Evolutionary conservation across 2,888 invertebrate species (phyloP).

Genomic region (Drosophila nr. fundita): DNA sequence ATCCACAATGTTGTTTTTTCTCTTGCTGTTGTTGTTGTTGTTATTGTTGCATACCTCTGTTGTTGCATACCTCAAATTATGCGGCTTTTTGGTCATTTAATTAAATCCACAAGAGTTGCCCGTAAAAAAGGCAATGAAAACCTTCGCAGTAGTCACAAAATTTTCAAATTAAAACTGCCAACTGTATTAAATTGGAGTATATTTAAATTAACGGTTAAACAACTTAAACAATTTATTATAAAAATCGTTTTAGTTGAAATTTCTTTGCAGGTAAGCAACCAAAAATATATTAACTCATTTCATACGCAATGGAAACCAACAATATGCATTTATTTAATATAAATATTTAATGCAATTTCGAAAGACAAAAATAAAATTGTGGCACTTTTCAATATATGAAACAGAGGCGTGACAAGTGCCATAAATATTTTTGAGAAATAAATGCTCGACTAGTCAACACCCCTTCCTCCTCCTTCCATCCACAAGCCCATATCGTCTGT

Average conservation of each 20-base stretch:
- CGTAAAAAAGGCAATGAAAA: background rate
- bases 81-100: conserved; percentile 29
- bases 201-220: background rate
- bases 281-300: background rate
- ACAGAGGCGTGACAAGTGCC: background rate
- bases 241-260: background rate
- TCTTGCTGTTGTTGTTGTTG: background rate
- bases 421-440: background rate
- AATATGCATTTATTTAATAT: conserved; percentile 29
- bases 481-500: background rate
- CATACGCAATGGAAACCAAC: background rate
- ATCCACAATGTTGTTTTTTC: background rate
- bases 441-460: background rate
- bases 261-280: conserved; percentile 36
- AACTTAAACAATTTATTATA: background rate
- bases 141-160: background rate
- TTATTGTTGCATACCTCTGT: conserved; percentile 4
- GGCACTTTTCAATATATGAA: conserved; percentile 8
- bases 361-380: background rate
- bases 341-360: conserved; percentile 7
- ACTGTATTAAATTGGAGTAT: background rate
- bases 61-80: conserved; percentile 1
- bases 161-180: background rate
- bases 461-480: background rate
- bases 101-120: conserved; percentile 13